Base-by-base conservation (phyloP, 2,797 vertebrate species). In the Oryzias dopingdopingensis region DNA sequence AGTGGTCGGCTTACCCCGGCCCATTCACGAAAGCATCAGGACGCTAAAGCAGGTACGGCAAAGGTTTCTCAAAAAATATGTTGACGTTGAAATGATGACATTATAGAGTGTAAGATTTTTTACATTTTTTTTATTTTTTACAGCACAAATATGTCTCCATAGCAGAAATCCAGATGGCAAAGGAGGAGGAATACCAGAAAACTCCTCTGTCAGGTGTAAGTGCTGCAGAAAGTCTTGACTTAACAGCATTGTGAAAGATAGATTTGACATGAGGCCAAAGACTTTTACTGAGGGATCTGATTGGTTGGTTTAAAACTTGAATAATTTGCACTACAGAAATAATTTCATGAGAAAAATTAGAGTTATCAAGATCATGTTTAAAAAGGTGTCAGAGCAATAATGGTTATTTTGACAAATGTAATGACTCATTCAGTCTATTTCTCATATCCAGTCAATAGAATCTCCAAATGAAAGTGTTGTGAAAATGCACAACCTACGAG, bases 81-180 rank as follows among this genome's bases (percentile, higher is more conserved):
- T 37, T 2, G 53, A 17, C 23, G 4, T 1, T 32, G 32, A 37
- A 22, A 12, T 47, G 42, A 37, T 14, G 24, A 2, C 14, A 43
- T 22, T 18, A 0, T 7, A 50, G 26, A 17, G 4, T 12, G 10
- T 2, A 26, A 6, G 2, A 22, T 22, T 22, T 22, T 15, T 2
- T 2, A 20, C 3, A 23, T 16, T 13, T 41, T 12, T 49, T 51
- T 8, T 4, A 29, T 5, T 43, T 41, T 66, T 67, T 73, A 46
- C 74, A 99, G 97, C 97, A 99, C 78, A 99, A 99, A 76, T 99
- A 99, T 67, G 88, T 97, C 0, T 98, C 97, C 0, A 92, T 99
- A 1, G 95, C 97, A 0, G 97, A 99, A 85, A 90, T 97, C 61
- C 97, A 99, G 72, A 95, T 96, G 4, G 74, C 88, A 74, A 96